Evolutionary conservation across 2,797 vertebrate genomes (phyloP), one percentile per base, ranked within the genome.

Genomic region (Bovichtus variegatus): DNA sequence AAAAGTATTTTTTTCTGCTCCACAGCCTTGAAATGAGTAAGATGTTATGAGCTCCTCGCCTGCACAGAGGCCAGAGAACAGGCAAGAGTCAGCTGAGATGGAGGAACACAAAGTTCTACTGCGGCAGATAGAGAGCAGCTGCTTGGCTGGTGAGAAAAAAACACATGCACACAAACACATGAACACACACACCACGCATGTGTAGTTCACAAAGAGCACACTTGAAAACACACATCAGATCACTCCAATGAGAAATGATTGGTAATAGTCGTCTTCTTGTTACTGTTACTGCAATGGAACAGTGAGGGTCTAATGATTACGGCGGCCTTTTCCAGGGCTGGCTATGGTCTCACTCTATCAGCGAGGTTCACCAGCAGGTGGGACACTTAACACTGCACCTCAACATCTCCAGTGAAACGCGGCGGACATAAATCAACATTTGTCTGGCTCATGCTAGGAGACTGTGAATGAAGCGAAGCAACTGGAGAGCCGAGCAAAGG

Each of bases 321-420:
- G 66, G 54, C 25, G 0, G 23, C 74, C 21, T 55, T 78, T 74
- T 84, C 60, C 61, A 40, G 29, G 9, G 11, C 47, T 54, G 63
- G 47, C 67, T 40, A 40, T 72, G 82, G 84, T 13, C 49, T 88
- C 78, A 80, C 49, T 53, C 47, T 18, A 41, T 66, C 53, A 50
- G 70, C 4, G 9, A 71, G 62, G 34, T 87, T 85, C 78, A 68
- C 85, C 66, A 80, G 74, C 71, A 89, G 87, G 83, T 84, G 90
- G 86, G 83, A 89, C 80, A 81, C 78, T 80, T 89, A 18, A 75
- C 87, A 86, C 86, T 34, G 9, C 59, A 51, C 67, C 77, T 89
- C 83, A 50, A 77, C 40, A 68, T 86, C 74, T 82, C 81, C 62
- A 62, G 43, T 46, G 74, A 49, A 60, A 73, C 31, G 36, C n/a